Evolutionary conservation across 2,888 invertebrate species (phyloP).

Genomic region (Dioctria rufipes): DNA sequence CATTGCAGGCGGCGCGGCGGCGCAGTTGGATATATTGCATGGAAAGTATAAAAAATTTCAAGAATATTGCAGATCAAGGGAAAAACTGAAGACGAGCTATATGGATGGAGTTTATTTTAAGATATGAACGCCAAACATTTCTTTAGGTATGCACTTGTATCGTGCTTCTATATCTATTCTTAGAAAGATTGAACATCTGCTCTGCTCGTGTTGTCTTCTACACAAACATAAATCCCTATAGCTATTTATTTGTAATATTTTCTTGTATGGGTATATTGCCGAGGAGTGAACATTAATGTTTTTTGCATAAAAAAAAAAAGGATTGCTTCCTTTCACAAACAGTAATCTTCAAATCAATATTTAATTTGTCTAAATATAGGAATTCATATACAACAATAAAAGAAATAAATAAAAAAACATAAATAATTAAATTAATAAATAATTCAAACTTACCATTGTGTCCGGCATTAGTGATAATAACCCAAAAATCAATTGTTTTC

Average conservation of each 20-base stretch:
- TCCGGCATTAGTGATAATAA: conserved; percentile 91
- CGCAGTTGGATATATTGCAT: neutral
- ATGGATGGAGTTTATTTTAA: conserved; percentile 21
- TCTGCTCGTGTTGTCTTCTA: neutral
- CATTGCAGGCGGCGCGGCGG: neutral
- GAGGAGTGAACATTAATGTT: neutral
- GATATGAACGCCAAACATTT: conserved; percentile 26
- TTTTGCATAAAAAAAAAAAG: neutral
- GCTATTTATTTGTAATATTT: too few relatives aligned
- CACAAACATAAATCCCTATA: too few relatives aligned
- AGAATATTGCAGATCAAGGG: conserved; percentile 7
- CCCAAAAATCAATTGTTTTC: conserved; percentile 97
- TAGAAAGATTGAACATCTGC: conserved; percentile 39
- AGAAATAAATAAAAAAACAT: conserved; percentile 19
- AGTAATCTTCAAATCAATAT: neutral
- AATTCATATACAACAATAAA: neutral
- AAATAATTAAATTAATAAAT: conserved; percentile 19
- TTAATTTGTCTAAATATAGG: neutral
- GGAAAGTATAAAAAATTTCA: neutral
- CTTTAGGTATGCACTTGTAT: conserved; percentile 42
- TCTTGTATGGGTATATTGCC: neutral
- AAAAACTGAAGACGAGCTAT: neutral
- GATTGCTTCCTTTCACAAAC: conserved; percentile 28
- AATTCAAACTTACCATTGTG: conserved; percentile 81
- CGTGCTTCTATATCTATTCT: conserved; percentile 15